phyloP scores from a whole-genome alignment of 2,113 vertebrate genomes.

The Cyphomyrus plagiostoma region DNA sequence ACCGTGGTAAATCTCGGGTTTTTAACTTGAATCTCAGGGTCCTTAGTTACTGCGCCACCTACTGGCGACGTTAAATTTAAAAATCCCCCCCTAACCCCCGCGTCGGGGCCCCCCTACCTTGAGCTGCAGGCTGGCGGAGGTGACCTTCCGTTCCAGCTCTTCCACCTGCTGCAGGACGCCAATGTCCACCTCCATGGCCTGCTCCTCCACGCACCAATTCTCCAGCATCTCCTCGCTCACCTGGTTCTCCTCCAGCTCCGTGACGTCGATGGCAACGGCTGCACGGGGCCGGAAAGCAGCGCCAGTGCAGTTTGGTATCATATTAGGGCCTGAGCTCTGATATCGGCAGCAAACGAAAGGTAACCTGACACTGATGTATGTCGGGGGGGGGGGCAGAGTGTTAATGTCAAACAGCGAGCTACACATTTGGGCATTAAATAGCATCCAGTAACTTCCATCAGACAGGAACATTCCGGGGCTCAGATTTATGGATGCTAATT shows the following conservation, averaged over 20 bases:
- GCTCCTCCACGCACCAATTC: conserved; percentile 95
- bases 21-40: not conserved
- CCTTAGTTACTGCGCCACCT: not conserved
- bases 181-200: conserved; percentile 94
- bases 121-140: conserved; percentile 92
- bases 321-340: no score
- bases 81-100: not conserved
- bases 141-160: conserved; percentile 92
- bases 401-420: not conserved
- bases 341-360: not conserved
- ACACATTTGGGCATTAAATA: not conserved
- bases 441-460: not conserved
- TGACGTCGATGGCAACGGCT: conserved; percentile 89
- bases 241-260: conserved; percentile 86
- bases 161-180: conserved; percentile 92
- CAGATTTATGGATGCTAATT: not conserved
- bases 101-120: conserved; percentile 69
- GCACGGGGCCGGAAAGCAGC: not conserved
- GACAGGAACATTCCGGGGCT: not conserved
- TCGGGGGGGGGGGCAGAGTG: not conserved
- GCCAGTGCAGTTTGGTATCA: not conserved
- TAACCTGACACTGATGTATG: not conserved
- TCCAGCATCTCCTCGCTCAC: conserved; percentile 86
- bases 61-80: not conserved
- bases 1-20: not conserved